Base-by-base conservation (phyloP, 1,140 invertebrate genomes). In the Stegodyphus mimosarum region DNA sequence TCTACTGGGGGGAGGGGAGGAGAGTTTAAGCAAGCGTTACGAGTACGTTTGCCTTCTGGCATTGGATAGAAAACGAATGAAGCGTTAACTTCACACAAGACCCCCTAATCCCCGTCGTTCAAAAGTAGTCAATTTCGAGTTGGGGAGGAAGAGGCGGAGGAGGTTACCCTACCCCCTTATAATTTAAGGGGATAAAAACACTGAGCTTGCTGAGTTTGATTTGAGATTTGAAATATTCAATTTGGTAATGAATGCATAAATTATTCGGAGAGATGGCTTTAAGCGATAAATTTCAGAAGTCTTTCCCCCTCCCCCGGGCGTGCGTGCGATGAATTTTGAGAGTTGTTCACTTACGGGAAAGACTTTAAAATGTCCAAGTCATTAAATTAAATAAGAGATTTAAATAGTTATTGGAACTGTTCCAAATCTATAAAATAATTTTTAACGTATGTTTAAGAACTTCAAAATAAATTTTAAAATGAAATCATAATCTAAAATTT, bases 21-120 rank as follows among this genome's bases (percentile, higher is more conserved):
- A n/a, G 48, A 63, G 15, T n/a, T 80, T 80, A 80, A 80, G 78
- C 78, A 71, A 52, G 78, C 78, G 78, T 80, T 49, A 60, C 67
- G 76, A 33, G 67, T 71, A 10, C 52, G 78, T 70, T 71, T 71
- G 78, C 78, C 78, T 80, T 80, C 78, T 80, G 78, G 18, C 78
- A 60, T 48, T 51, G 50, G 76, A 78, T 78, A 69, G 66, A 53
- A 78, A 33, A 64, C 64, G 76, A 69, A 53, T 69, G 76, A 52
- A 69, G 50, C 76, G 76, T 69, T 15, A 78, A 78, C 66, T 15
- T 74, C 51, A 76, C 18, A 64, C 15, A 11, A 60, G 55, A 60
- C 9, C 55, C 9, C 15, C 15, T 60, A 11, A 11, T 60, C 15
- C 5, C 15, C 55, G 9, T 60, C 5, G 9, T 60, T 60, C 55